Conservation (phyloP, 1,140 invertebrate genomes). For the Neodiprion fabricii region DNA sequence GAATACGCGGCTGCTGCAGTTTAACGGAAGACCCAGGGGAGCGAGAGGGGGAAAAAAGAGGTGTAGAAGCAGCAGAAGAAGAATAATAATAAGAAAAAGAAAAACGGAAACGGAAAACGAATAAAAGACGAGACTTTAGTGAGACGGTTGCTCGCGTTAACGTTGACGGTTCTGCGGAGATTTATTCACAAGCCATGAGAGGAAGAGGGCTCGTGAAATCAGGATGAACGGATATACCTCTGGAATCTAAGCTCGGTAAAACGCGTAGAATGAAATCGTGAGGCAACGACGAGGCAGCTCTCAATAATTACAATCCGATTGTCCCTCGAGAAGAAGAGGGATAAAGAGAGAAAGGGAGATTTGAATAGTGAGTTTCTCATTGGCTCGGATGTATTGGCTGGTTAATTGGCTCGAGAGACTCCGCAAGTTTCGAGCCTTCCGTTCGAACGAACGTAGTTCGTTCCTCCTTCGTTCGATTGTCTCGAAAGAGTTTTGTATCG, state of each 20-base stretch:
- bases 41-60: background rate
- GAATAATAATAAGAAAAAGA: conserved; percentile 22
- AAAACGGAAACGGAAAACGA: conserved; percentile 23
- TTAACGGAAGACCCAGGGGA: background rate
- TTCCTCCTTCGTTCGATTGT: background rate
- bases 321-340: conserved; percentile 38
- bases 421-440: background rate
- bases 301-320: conserved; percentile 55
- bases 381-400: conserved; percentile 48
- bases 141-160: conserved; percentile 9
- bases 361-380: conserved; percentile 48
- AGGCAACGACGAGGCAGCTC: conserved; percentile 30
- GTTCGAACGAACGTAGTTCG: too few species aligned
- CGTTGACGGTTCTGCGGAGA: conserved; percentile 27
- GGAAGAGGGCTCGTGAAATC: conserved; percentile 29
- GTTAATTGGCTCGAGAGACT: conserved; percentile 40
- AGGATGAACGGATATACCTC: conserved; percentile 54
- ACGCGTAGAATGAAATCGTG: too few species aligned
- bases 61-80: conserved; percentile 8
- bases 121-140: conserved; percentile 28
- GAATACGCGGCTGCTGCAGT: background rate
- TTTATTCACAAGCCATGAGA: conserved; percentile 39
- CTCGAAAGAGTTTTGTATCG: conserved; percentile 1
- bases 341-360: background rate
- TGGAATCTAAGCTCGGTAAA: conserved; percentile 32